Percentiles rank a stretch among this genome's conserved stretches.
Evolutionary conservation across 2,888 invertebrate genomes (phyloP).

Genomic region (Archips crataeganus): DNA sequence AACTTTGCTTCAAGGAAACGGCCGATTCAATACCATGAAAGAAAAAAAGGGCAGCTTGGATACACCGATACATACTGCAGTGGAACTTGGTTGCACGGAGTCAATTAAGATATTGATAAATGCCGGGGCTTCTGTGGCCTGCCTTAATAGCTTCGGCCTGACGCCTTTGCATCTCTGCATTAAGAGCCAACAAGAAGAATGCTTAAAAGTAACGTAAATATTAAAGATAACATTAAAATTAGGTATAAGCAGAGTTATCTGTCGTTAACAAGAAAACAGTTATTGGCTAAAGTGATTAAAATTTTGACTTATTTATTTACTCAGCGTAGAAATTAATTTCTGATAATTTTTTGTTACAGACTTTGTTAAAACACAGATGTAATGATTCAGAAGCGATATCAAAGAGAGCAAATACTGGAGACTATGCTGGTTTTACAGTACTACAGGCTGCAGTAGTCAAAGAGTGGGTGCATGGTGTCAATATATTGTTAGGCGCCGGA

Average conservation of each 20-base stretch:
- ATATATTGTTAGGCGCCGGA: background rate
- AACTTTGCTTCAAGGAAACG: background rate
- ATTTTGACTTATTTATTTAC: too few relatives aligned
- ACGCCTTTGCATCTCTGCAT: slow-evolving; percentile 1
- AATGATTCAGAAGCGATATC: background rate
- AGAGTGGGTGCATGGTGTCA: background rate
- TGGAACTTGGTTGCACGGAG: background rate
- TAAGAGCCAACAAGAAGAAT: background rate
- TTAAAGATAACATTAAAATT: too few relatives aligned
- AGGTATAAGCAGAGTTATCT: too few relatives aligned
- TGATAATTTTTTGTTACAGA: background rate
- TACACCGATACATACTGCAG: slow-evolving; percentile 1
- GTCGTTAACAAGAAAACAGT: too few relatives aligned
- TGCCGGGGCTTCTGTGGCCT: background rate
- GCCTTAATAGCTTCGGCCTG: background rate
- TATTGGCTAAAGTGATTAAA: too few relatives aligned
- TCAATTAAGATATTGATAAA: background rate
- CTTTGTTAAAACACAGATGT: background rate
- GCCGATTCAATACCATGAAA: background rate
- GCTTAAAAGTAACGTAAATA: background rate
- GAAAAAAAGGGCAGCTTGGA: background rate
- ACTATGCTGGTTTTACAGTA: background rate
- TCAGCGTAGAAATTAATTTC: background rate
- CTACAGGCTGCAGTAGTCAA: background rate
- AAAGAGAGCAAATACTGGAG: background rate